Base-by-base conservation (phyloP, 2,888 invertebrate genomes). In the Pammene fasciana region DNA sequence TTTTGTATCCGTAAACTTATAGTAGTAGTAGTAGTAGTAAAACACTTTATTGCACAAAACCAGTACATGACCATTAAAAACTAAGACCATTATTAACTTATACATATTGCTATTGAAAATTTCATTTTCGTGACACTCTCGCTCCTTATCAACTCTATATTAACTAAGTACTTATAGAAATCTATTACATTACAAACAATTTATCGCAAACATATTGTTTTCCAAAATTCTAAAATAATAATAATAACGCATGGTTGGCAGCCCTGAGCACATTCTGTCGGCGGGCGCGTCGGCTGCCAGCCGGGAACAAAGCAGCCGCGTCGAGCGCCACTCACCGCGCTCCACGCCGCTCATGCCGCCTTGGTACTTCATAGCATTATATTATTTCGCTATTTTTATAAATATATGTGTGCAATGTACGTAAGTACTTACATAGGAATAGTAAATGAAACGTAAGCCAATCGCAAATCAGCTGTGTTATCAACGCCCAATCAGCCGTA, bases 231-330 rank as follows among this genome's bases (percentile, higher is more conserved):
- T 5, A 0, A 72, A 75, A 74, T 72, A 75, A 74, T 74, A 59
- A 66, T 68, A 46, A 71, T 73, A 72, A 66, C 64, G 55, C 11
- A 11, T 8, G 72, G 41, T 26, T 71, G 79, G 11, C 85, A 89
- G 75, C 90, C 89, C 89, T 89, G 78, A 56, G 72, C 72, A 73
- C 72, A 73, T 76, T 77, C 74, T 77, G 79, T 78, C 79, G 73
- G 76, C 61, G 70, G 81, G 83, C 84, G 86, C 83, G 88, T 82
- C 86, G 87, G 83, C 85, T 86, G 85, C 85, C 84, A 82, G 84
- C 82, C 85, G 86, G 85, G 90, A 90, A 90, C 89, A 90, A 90
- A 89, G 89, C 88, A 84, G 83, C 86, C 86, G 88, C 87, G 87
- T 85, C 79, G 83, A 86, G 85, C 87, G 84, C 86, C 88, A 85